These are phyloP conservation scores for Capricornis sumatraensis DNA, from an alignment of 2,113 vertebrate species.

Conservation along the genomic window DNA sequence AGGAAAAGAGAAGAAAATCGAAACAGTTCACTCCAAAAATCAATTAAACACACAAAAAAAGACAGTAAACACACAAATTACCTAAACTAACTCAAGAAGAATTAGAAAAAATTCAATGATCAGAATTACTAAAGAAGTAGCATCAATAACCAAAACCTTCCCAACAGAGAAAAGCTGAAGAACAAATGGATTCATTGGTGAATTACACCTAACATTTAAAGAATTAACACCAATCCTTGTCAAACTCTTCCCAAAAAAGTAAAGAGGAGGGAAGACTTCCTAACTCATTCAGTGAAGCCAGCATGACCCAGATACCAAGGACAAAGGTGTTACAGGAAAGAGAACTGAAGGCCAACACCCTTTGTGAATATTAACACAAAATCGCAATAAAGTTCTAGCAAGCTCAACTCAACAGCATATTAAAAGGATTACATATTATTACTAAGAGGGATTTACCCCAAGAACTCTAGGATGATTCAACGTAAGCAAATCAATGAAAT, in stretches of 20 bases:
- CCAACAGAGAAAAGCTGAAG: constrained; percentile 13
- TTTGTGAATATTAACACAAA: neutral
- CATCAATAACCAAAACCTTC: neutral
- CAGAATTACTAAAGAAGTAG: neutral
- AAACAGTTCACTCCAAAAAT: neutral
- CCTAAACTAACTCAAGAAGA: neutral
- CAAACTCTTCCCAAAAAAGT: neutral
- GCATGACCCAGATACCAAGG: neutral
- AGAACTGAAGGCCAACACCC: neutral
- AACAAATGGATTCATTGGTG: neutral
- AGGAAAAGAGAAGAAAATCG: neutral
- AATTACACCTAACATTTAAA: neutral
- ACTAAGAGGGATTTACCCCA: neutral
- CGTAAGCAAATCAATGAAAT: neutral
- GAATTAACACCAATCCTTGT: constrained; percentile 4
- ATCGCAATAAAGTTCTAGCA: neutral
- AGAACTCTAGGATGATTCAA: neutral
- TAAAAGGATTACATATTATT: neutral
- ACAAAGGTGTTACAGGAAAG: neutral
- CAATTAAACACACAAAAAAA: neutral
- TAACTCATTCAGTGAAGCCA: neutral
- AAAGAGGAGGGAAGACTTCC: neutral
- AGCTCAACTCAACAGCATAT: neutral
- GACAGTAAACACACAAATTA: neutral
- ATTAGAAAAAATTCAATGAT: neutral